Evolutionary conservation across 1,140 invertebrate genomes (phyloP).

Genomic region (Rhopalosiphum padi): DNA sequence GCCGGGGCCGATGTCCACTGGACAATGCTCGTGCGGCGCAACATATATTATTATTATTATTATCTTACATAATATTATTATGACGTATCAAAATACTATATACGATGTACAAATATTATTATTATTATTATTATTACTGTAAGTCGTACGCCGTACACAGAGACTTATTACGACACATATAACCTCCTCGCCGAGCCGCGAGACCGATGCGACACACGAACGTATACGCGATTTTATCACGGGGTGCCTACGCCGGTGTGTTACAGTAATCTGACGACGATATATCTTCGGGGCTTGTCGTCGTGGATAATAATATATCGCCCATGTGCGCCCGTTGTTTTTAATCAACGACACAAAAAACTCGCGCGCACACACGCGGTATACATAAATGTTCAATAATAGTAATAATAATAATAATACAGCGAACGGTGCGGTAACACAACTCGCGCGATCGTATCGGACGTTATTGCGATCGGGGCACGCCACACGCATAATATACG

Average conservation of each 20-base stretch:
- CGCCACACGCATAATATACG: conserved; percentile 8
- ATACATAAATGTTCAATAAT: not conserved
- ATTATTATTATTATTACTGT: too few species aligned
- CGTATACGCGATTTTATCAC: not conserved
- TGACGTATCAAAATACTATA: too few species aligned
- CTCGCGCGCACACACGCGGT: not conserved
- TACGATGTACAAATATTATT: too few species aligned
- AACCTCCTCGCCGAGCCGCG: not conserved
- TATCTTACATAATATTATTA: too few species aligned
- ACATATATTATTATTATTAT: not conserved
- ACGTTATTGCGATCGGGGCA: conserved; percentile 14
- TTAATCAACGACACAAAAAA: conserved; percentile 22
- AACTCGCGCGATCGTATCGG: conserved; percentile 21
- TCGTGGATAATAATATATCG: not conserved
- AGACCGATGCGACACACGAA: not conserved
- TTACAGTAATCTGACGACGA: not conserved
- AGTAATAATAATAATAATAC: not conserved
- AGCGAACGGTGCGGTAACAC: not conserved
- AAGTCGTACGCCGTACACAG: too few species aligned
- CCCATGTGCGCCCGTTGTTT: not conserved
- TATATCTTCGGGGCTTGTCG: conserved; percentile 3
- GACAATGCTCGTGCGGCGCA: not conserved
- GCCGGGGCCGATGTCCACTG: not conserved
- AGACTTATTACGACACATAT: not conserved
- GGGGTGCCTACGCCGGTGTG: not conserved